Base-by-base conservation (phyloP, 2,888 invertebrate species). In the Diaphora mendica region DNA sequence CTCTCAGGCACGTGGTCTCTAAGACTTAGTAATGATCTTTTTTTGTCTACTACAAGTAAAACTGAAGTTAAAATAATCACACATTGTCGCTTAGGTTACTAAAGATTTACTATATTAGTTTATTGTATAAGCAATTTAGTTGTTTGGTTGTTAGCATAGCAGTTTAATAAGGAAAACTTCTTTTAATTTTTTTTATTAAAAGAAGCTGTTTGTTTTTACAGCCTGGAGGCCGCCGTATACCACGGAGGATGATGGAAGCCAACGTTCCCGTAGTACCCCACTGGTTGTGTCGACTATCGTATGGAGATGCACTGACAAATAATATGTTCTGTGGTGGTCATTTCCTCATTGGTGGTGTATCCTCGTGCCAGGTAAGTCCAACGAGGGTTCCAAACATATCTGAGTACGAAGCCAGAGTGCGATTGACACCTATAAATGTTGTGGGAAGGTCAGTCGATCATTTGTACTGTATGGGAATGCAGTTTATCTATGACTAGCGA, bases 261-360 rank as follows among this genome's bases (percentile, higher is more conserved):
- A 92, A 93, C 3, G 93, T 96, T 1, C 95, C 94, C 0, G 94
- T 96, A 48, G 95, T 96, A 0, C 94, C 95, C 0, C 93, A 93
- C 79, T 93, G 94, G 95, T 84, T 96, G 8, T 95, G 95, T 72
- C 90, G 91, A 13, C 86, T 95, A 30, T 93, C 96, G 0, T 96
- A 96, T 73, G 94, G 94, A 0, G 93, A 93, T n/a, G 89, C 94
- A 1, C 91, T 97, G 70, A 96, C 96, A 2, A 87, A 87, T 69
- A 93, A 96, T 82, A 97, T 97, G 97, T 94, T 97, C 86, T 97
- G 97, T 84, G 97, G 96, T 0, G 96, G 96, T 59, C 96, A 96
- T 82, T 93, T 96, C 81, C 91, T 96, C 30, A 94, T 96, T 5
- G 96, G 96, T 64, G 96, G 96, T 72, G 96, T 95, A 67, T 96